Conservation (phyloP, 2,113 vertebrate species). For the Melanostigma gelatinosum region DNA sequence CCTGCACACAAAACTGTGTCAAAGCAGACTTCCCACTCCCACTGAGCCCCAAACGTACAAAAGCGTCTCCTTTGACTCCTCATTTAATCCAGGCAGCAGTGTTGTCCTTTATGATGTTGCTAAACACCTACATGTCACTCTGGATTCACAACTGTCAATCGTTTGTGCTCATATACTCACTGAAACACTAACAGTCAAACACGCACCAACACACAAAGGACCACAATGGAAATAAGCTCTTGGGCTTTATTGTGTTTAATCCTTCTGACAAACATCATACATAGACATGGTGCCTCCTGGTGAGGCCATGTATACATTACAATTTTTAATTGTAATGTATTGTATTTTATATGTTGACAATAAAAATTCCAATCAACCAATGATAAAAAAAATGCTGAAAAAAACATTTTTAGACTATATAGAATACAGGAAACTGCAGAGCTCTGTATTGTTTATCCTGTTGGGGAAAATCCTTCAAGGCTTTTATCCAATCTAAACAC, state of each 20-base stretch:
- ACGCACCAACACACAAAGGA: background rate
- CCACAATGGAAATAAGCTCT: background rate
- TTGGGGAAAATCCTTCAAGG: constrained; percentile 1
- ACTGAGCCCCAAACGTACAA: background rate
- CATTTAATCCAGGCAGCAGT: constrained; percentile 21
- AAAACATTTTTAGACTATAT: background rate
- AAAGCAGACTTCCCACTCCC: constrained; percentile 13
- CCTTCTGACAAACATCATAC: background rate
- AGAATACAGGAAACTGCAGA: background rate
- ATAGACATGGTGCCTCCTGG: background rate
- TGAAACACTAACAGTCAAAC: background rate
- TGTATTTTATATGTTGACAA: background rate
- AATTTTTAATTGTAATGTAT: background rate
- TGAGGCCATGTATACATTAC: background rate
- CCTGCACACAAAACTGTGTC: constrained; percentile 19
- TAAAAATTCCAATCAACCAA: no score
- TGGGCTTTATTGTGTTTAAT: background rate
- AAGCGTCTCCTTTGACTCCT: constrained; percentile 14
- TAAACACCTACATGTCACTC: background rate
- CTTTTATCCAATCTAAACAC: constrained; percentile 23
- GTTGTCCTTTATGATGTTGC: constrained; percentile 9
- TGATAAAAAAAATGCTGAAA: background rate
- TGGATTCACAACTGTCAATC: constrained; percentile 3
- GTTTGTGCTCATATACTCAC: background rate
- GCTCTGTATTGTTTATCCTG: background rate